Evolutionary conservation across 2,797 vertebrate genomes (phyloP), one percentile per base, ranked within the genome.

Genomic region (Myotis daubentonii): DNA sequence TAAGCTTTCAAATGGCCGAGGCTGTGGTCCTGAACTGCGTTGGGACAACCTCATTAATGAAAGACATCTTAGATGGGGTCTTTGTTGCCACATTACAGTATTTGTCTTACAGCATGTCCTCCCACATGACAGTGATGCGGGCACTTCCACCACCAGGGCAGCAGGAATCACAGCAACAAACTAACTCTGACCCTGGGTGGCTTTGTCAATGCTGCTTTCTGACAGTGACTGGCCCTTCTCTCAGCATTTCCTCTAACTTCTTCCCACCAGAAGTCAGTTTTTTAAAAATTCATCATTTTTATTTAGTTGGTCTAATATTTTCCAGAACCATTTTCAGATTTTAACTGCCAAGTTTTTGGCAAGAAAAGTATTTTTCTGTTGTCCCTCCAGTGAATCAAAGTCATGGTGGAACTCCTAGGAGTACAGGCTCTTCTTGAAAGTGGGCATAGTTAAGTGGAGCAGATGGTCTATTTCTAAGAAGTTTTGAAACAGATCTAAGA

Each of bases 1-100:
- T 38, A 71, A 57, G 51, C 83, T 98, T 97, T 96, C 91, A 96
- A 95, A 97, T 13, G 33, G 62, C 60, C 78, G n/a, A 28, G 44
- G 72, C 93, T 88, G 71, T 51, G 84, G 20, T n/a, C 38, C 84
- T 94, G 49, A 55, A 30, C 44, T 75, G 88, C 92, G n/a, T 44
- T 53, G 72, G 87, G 83, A 92, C 70, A 92, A 84, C 86, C 84
- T 81, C 93, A 93, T 96, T 97, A 95, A 92, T 87, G 49, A 95
- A 91, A 93, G 72, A 38, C 19, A 1, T 53, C 57, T 70, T 94
- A 70, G 53, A 28, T 55, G 86, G 79, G 65, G n/a, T 30, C 82
- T 82, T 92, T 89, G 83, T 92, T 87, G 91, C 80, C 83, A 84
- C 90, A 71, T 93, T 89, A 76, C 20, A 84, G 88, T 57, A 85